A percentile compares a stretch with the other conserved stretches of the same genome.
phyloP scores from a whole-genome alignment of 2,797 vertebrate genomes.

The Falco novaeseelandiae region DNA sequence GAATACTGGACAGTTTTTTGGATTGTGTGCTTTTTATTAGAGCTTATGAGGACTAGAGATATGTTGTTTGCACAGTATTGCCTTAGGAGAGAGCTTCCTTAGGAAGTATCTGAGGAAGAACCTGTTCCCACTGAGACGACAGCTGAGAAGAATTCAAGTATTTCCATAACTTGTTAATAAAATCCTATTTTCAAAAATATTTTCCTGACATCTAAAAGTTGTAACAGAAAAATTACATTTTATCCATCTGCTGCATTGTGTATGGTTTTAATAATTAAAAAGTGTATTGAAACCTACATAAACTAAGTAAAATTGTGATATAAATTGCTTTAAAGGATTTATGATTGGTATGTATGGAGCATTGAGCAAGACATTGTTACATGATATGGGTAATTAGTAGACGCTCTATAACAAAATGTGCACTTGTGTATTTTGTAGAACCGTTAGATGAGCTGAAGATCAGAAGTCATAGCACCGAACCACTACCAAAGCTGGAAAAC shows the following conservation, averaged over 20 bases:
- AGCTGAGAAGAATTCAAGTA: neutral
- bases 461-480: constrained; percentile 86
- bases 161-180: neutral
- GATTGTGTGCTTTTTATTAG: neutral
- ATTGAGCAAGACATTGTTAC: neutral
- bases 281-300: neutral
- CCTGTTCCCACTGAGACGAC: neutral
- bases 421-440: constrained; percentile 75
- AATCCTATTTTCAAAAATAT: neutral
- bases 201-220: neutral
- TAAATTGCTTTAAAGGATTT: neutral
- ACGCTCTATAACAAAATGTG: neutral
- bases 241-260: neutral
- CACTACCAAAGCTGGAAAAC: constrained; percentile 88
- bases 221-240: neutral
- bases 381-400: neutral
- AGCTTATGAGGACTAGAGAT: neutral
- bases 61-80: neutral
- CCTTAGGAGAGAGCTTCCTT: neutral
- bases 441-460: constrained; percentile 86
- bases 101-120: neutral
- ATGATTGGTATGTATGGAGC: neutral
- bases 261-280: neutral
- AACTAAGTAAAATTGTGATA: neutral
- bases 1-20: neutral